Evolutionary conservation across 2,113 vertebrate genomes (phyloP).

Genomic region (Archilochus colubris): DNA sequence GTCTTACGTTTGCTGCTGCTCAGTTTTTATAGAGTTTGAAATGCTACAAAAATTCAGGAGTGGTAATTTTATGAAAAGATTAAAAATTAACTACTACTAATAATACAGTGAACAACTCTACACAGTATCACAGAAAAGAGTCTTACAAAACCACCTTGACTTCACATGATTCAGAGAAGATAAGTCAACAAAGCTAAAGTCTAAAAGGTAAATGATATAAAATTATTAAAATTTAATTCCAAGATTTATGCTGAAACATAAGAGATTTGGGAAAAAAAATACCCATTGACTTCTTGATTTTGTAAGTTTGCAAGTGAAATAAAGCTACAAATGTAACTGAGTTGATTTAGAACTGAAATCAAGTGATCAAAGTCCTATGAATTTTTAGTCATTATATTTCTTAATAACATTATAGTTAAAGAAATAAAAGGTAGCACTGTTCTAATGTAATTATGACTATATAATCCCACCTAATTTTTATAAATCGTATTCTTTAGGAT

Average conservation of each 20-base stretch:
- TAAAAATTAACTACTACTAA: background rate
- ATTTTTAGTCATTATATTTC: background rate
- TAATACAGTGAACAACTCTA: background rate
- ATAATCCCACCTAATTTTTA: background rate
- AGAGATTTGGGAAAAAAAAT: background rate
- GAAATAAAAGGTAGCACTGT: background rate
- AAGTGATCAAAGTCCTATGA: background rate
- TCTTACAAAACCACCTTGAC: background rate
- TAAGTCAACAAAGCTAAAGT: background rate
- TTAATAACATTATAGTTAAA: background rate
- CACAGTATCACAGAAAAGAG: background rate
- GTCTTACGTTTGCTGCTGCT: background rate
- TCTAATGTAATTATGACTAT: background rate
- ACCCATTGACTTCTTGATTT: background rate
- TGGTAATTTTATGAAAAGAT: background rate
- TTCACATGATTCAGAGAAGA: background rate
- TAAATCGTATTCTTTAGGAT: background rate
- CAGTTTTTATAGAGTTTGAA: background rate
- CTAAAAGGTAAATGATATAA: background rate
- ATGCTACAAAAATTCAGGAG: background rate
- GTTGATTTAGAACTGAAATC: background rate
- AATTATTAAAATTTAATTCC: background rate
- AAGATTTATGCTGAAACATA: background rate
- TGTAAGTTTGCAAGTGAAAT: conserved; percentile 13
- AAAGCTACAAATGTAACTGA: background rate